Evolutionary conservation across 2,113 vertebrate species (phyloP).

Genomic region (Salvator merianae): DNA sequence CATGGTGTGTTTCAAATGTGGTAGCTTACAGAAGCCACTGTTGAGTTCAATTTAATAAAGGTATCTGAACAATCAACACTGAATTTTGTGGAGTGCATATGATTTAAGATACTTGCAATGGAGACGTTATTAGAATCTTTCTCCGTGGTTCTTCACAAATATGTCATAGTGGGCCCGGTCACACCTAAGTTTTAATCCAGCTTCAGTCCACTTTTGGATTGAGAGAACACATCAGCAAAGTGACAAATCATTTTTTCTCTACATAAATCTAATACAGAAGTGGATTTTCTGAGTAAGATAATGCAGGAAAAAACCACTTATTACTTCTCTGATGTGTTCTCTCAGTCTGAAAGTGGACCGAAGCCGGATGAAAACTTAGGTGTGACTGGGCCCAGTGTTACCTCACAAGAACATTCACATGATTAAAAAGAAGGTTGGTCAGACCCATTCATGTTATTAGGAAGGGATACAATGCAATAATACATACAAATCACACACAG

Average conservation of each 20-base stretch:
- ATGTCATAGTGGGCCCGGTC: not conserved
- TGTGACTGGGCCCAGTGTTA: not conserved
- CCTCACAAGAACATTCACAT: not conserved
- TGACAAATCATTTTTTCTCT: too few relatives aligned
- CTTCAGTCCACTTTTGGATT: too few relatives aligned
- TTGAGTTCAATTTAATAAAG: not conserved
- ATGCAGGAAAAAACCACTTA: too few relatives aligned
- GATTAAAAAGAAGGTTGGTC: not conserved
- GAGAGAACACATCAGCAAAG: too few relatives aligned
- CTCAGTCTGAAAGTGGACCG: too few relatives aligned
- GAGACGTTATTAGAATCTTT: not conserved
- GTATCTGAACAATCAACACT: not conserved
- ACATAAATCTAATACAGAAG: too few relatives aligned
- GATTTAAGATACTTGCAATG: not conserved
- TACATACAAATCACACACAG: fast-evolving
- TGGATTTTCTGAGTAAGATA: too few relatives aligned
- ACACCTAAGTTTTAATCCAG: too few relatives aligned
- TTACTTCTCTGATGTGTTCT: too few relatives aligned
- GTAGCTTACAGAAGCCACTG: too few relatives aligned
- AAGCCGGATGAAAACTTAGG: too few relatives aligned
- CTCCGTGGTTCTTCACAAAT: not conserved
- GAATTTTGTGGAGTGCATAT: not conserved
- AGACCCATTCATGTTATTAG: not conserved
- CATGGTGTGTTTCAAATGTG: too few relatives aligned
- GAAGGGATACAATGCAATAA: not conserved